Percentiles rank a stretch among this genome's conserved stretches.
These are phyloP conservation scores for Drosophila lacertosa DNA, from an alignment of 1,140 invertebrate genomes.

Conservation along the genomic window DNA sequence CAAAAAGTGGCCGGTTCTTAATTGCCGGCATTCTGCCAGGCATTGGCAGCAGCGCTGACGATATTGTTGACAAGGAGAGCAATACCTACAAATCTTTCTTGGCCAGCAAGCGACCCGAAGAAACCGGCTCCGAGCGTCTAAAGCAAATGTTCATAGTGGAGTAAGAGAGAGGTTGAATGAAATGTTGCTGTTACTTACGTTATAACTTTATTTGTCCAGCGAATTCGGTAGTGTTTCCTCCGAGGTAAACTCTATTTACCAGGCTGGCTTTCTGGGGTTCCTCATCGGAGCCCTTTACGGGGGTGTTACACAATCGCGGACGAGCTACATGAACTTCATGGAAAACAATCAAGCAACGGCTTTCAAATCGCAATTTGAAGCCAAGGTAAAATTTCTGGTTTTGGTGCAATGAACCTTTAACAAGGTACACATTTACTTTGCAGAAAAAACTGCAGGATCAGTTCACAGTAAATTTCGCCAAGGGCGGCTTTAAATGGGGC, in stretches of 20 bases:
- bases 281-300: constrained; percentile 87
- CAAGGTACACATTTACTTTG: constrained; percentile 47
- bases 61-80: constrained; percentile 64
- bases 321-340: constrained; percentile 88
- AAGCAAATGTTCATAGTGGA: constrained; percentile 84
- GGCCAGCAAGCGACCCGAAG: constrained; percentile 39
- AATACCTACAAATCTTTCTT: constrained; percentile 74
- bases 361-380: constrained; percentile 88
- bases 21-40: constrained; percentile 62
- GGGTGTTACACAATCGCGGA: constrained; percentile 86
- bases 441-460: constrained; percentile 88
- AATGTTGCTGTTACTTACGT: neutral
- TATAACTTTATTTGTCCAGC: constrained; percentile 84
- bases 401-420: neutral
- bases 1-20: constrained; percentile 49
- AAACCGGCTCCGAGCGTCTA: constrained; percentile 84
- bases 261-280: constrained; percentile 85
- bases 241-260: constrained; percentile 86
- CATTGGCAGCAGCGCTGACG: constrained; percentile 39
- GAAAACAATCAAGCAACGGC: constrained; percentile 89
- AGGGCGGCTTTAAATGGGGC: constrained; percentile 88
- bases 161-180: constrained; percentile 69
- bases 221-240: constrained; percentile 86
- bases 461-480: constrained; percentile 87
- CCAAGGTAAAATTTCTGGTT: constrained; percentile 86